phyloP scores from a whole-genome alignment of 2,888 invertebrate genomes.

The Gastracanthus pulcherrimus region DNA sequence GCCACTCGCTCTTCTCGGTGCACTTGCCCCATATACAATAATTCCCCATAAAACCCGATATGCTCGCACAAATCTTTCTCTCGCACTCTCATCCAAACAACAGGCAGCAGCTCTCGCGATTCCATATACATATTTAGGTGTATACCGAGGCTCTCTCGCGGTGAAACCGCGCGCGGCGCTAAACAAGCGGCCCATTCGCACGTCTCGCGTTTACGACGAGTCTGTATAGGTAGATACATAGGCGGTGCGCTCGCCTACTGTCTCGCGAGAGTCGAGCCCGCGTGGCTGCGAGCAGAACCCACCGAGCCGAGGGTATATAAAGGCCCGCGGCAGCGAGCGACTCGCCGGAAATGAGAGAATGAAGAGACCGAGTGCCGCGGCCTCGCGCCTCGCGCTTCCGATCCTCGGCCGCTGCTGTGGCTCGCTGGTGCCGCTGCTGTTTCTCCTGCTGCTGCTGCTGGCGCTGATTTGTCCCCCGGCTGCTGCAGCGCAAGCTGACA shows the following conservation, averaged over 20 bases:
- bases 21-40: neutral
- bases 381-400: neutral
- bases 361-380: constrained; percentile 4
- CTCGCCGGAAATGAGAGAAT: neutral
- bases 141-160: neutral
- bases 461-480: neutral
- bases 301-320: constrained; percentile 32
- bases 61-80: neutral
- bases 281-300: no score
- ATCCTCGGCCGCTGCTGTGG: neutral
- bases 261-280: neutral
- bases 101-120: neutral
- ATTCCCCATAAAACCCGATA: neutral
- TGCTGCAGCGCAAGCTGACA: neutral
- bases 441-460: neutral
- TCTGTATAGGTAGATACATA: no score
- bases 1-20: neutral
- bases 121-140: neutral
- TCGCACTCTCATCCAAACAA: neutral
- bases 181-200: neutral
- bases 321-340: neutral
- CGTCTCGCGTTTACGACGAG: neutral
- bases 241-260: constrained; percentile 26
- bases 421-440: neutral
- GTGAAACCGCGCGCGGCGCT: constrained; percentile 13